Evolutionary conservation across 2,113 vertebrate genomes (phyloP), one percentile per base, ranked within the genome.

Genomic region (Melozone crissalis): DNA sequence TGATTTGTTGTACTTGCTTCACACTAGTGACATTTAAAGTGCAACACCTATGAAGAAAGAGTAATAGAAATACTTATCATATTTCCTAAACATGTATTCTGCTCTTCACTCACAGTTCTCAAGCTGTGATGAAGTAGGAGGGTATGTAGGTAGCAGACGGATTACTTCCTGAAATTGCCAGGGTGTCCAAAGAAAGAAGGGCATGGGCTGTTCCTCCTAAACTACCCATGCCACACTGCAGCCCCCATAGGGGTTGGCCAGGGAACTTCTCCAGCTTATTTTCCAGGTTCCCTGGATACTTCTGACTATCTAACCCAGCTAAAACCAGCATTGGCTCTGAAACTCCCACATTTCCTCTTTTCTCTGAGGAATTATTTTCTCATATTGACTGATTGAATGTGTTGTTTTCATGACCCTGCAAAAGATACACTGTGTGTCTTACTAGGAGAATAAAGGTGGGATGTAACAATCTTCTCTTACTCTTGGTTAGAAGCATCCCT

Each of bases 201-300:
- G 4, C 8, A 22, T 26, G 20, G 24, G 24, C 26, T 2, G 0
- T 65, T 79, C 30, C 33, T 80, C 39, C 24, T 65, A 19, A 65
- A 57, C 6, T n/a, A 31, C 21, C 14, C 14, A 10, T 9, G 31
- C 23, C 2, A 0, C 49, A 27, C 12, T 43, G 31, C 43, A 78
- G 15, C 6, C 20, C 15, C 12, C n/a, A 5, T 2, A 5, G 11
- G 1, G 2, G 9, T 4, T 2, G 4, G 21, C 17, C 28, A 61
- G 30, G 16, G 8, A 66, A 23, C 9, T 43, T 24, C 30, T 47
- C 10, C 47, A 65, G 27, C 9, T 73, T 15, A 37, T 35, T 57
- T 65, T 83, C 58, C 35, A 1, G 15, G 6, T 10, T 73, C 13
- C 24, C 83, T 2, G 0, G 26, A 13, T 47, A 57, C 11, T 30